Evolutionary conservation across 2,888 invertebrate species (phyloP).

Genomic region (Plagodis dolabraria): DNA sequence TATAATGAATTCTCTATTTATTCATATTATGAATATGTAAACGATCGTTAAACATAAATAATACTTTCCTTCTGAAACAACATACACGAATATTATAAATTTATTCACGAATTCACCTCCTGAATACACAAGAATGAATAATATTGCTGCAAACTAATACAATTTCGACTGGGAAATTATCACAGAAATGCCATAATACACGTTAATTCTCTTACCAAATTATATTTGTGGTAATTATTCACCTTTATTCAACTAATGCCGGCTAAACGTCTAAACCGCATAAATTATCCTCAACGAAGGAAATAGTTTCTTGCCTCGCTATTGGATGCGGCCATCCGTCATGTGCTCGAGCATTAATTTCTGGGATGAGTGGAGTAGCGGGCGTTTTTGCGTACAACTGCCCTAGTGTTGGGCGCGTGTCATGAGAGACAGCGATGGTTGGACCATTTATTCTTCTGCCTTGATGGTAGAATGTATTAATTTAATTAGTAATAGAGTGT

Average conservation of each 20-base stretch:
- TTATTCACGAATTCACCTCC: no score
- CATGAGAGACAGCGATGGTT: not conserved
- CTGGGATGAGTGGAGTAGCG: slow-evolving; percentile 41
- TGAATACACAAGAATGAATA: no score
- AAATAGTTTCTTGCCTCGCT: slow-evolving; percentile 41
- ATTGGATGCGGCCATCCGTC: slow-evolving; percentile 46
- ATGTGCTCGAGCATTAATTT: slow-evolving; percentile 50
- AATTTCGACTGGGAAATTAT: not conserved
- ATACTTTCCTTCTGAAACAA: not conserved
- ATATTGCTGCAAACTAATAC: no score
- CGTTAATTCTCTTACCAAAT: slow-evolving; percentile 13
- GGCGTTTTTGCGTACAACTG: slow-evolving; percentile 46
- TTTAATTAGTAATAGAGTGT: no score
- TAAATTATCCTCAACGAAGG: slow-evolving; percentile 29
- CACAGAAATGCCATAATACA: slow-evolving; percentile 8
- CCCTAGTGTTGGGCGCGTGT: slow-evolving; percentile 17
- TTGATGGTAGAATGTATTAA: no score
- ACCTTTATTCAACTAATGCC: slow-evolving; percentile 34
- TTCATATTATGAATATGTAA: no score
- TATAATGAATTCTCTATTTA: no score
- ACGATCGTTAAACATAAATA: not conserved
- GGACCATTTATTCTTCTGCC: no score
- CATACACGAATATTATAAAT: not conserved
- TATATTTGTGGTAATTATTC: slow-evolving; percentile 4
- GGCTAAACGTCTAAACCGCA: slow-evolving; percentile 36